Conservation (phyloP, 2,113 vertebrate genomes). For the Lota lota region DNA sequence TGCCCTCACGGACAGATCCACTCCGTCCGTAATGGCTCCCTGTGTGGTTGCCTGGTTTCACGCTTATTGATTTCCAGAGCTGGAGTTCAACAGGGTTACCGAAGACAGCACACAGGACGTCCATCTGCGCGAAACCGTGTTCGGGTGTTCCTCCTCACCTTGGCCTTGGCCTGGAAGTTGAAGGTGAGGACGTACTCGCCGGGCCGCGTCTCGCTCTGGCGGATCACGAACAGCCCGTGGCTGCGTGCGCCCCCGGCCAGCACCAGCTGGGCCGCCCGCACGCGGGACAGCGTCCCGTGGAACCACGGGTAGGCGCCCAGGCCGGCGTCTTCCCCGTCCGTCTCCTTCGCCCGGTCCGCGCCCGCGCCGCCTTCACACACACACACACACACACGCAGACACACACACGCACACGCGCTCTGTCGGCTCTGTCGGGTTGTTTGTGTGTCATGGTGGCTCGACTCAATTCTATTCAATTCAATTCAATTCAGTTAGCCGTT, state of each 20-base stretch:
- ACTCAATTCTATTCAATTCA: too few relatives aligned
- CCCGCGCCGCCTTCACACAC: slow-evolving; percentile 44
- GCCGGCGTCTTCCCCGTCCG: slow-evolving; percentile 63
- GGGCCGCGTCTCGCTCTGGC: slow-evolving; percentile 92
- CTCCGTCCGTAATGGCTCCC: too few relatives aligned
- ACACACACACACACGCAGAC: not conserved
- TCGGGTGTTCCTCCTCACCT: slow-evolving; percentile 77
- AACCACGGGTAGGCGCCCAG: slow-evolving; percentile 92
- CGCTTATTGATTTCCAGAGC: too few relatives aligned
- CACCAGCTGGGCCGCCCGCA: slow-evolving; percentile 92
- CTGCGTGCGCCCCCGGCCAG: slow-evolving; percentile 85
- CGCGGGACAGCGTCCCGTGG: slow-evolving; percentile 89
- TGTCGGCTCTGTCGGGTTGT: too few relatives aligned
- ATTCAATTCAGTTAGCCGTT: too few relatives aligned
- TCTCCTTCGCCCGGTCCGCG: slow-evolving; percentile 70
- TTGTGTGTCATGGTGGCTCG: not conserved
- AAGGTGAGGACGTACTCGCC: slow-evolving; percentile 97
- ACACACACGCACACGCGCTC: too few relatives aligned
- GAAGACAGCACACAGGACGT: too few relatives aligned
- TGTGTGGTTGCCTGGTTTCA: too few relatives aligned
- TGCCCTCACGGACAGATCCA: too few relatives aligned
- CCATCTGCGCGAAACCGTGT: too few relatives aligned
- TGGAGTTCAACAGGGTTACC: too few relatives aligned
- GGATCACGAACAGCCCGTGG: slow-evolving; percentile 94
- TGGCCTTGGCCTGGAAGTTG: slow-evolving; percentile 98